Evolutionary conservation across 2,888 invertebrate genomes (phyloP).

Genomic region (Byasa hedistus): DNA sequence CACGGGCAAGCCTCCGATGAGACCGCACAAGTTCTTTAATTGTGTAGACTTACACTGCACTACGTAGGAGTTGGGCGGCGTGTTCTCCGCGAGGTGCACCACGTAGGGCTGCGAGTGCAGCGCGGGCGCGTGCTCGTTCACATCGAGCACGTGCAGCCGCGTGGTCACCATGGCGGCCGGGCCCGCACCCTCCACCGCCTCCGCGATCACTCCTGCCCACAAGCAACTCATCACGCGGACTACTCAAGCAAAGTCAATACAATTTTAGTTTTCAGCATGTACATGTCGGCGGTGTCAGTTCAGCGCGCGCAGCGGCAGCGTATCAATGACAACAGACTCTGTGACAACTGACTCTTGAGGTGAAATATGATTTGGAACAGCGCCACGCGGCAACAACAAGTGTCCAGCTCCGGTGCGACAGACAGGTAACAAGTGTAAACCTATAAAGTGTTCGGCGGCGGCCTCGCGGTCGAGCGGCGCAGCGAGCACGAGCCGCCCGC

Average conservation of each 20-base stretch:
- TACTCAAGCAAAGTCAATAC: too few relatives aligned
- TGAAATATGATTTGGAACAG: neutral
- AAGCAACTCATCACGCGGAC: too few relatives aligned
- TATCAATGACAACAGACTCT: too few relatives aligned
- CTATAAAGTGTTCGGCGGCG: slow-evolving; percentile 84
- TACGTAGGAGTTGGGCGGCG: slow-evolving; percentile 87
- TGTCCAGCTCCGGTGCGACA: too few relatives aligned
- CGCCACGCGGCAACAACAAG: neutral
- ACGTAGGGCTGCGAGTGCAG: slow-evolving; percentile 92
- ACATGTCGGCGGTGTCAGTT: neutral
- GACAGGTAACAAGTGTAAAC: slow-evolving; percentile 40
- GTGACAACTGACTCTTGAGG: too few relatives aligned
- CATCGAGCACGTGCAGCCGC: slow-evolving; percentile 89
- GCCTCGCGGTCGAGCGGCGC: slow-evolving; percentile 88
- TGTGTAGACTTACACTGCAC: slow-evolving; percentile 81
- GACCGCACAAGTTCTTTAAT: neutral
- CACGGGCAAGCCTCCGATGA: neutral
- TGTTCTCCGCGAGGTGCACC: slow-evolving; percentile 89
- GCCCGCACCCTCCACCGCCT: slow-evolving; percentile 63
- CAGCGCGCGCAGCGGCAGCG: neutral
- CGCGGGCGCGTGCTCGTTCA: slow-evolving; percentile 92
- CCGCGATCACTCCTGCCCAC: slow-evolving; percentile 58
- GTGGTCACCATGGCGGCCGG: slow-evolving; percentile 87
- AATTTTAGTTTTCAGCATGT: too few relatives aligned
- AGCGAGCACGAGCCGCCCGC: slow-evolving; percentile 87